Base-by-base conservation (phyloP, 2,113 vertebrate species). In the Pomatostomus ruficeps region DNA sequence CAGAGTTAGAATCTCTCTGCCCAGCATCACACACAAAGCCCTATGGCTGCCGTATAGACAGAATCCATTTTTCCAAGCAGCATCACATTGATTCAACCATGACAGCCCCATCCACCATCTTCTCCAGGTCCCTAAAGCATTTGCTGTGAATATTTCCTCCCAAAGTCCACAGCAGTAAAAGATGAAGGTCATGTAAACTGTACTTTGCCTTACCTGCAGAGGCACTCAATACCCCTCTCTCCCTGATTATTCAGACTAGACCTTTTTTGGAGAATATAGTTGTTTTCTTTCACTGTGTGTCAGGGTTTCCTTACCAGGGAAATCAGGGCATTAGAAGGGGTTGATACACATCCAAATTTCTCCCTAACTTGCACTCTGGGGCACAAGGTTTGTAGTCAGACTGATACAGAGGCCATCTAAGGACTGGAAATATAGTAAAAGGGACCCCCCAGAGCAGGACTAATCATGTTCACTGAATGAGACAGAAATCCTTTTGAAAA, bases 21-120 rank as follows among this genome's bases (percentile, higher is more conserved):
- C 22, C 18, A 72, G 49, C 36, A 65, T 35, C 57, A 35, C 31
- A 26, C 45, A 40, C 2, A 6, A 6, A 78, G 17, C 18, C n/a
- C 40, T 72, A 38, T 6, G 1, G 40, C 28, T 70, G 21, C 63
- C 43, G 31, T 46, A 43, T 26, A 85, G 42, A 33, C 14, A 59
- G 36, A 88, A 88, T 72, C 17, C 24, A 21, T 55, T 88, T 73
- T 68, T 78, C n/a, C 48, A 85, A 51, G 63, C 42, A 88, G 20
- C 12, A 71, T 40, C 10, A 2, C 31, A n/a, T 9, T 10, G 11
- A 78, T 43, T 42, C 46, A 31, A 20, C 38, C 48, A 20, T 10
- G 9, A 72, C 1, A 10, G 70, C 12, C 23, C 14, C 0, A 1
- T 40, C 61, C 40, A 40, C 36, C 2, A 0, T 40, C 31, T 85